These are phyloP conservation scores for Protosalanx chinensis DNA, from an alignment of 2,797 vertebrate species.

Conservation along the genomic window DNA sequence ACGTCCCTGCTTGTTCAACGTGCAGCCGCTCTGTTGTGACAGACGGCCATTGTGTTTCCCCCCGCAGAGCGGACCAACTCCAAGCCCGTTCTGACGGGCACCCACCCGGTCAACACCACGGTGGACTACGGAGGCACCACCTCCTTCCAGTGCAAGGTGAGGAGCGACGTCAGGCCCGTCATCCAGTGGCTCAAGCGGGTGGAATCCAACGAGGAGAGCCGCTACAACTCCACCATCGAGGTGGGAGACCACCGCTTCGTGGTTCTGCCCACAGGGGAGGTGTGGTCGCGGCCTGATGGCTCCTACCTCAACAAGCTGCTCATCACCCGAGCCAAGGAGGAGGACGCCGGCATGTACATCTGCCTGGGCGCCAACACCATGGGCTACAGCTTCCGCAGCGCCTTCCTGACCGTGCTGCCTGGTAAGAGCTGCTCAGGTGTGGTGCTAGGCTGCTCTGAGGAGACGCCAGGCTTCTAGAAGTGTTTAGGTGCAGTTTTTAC, in stretches of 20 bases:
- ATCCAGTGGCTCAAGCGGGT: conserved; percentile 98
- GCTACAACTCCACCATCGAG: conserved; percentile 97
- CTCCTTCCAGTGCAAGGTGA: conserved; percentile 96
- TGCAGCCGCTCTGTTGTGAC: conserved; percentile 22
- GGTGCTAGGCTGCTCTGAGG: neutral
- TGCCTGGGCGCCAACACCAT: conserved; percentile 98
- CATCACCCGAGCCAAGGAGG: conserved; percentile 92
- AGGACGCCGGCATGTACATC: conserved; percentile 97
- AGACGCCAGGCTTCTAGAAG: no score
- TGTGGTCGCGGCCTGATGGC: conserved; percentile 95
- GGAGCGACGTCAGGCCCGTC: conserved; percentile 95
- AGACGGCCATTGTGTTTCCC: conserved; percentile 17
- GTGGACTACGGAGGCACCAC: conserved; percentile 96
- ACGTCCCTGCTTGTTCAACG: conserved; percentile 38
- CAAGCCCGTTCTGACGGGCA: conserved; percentile 92
- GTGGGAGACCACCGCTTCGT: conserved; percentile 93
- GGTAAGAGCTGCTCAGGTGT: conserved; percentile 67
- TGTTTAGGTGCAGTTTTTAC: no score
- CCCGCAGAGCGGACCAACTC: conserved; percentile 90
- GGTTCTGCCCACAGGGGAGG: conserved; percentile 93
- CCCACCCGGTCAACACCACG: conserved; percentile 94
- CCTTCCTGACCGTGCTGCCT: conserved; percentile 93
- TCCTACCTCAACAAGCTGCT: conserved; percentile 99
- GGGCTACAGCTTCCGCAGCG: conserved; percentile 98
- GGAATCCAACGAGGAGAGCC: conserved; percentile 87